Percentiles rank a stretch among this genome's conserved stretches.
phyloP scores from a whole-genome alignment of 1,140 invertebrate species.

The Scaptomyza graminum region DNA sequence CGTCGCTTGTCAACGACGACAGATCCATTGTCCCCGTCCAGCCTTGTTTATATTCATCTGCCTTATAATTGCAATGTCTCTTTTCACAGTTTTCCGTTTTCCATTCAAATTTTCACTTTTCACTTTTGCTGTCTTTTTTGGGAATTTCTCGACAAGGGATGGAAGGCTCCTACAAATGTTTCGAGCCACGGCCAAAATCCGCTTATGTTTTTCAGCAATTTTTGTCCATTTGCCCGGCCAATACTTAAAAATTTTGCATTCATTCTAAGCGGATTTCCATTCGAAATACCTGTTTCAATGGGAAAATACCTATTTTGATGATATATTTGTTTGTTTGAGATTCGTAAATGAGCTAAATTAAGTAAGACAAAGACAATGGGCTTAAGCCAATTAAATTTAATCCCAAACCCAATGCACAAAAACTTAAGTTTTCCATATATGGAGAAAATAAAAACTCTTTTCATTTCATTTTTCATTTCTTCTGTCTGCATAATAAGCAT shows the following conservation, averaged over 20 bases:
- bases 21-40: constrained; percentile 56
- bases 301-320: background rate
- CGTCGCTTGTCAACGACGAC: constrained; percentile 59
- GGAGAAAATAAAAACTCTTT: constrained; percentile 11
- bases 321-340: constrained; percentile 23
- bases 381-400: constrained; percentile 44
- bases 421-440: constrained; percentile 3
- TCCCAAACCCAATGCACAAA: background rate
- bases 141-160: background rate
- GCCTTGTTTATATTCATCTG: constrained; percentile 63
- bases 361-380: constrained; percentile 23
- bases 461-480: constrained; percentile 22
- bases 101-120: constrained; percentile 69
- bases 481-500: constrained; percentile 55
- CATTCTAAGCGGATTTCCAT: constrained; percentile 76
- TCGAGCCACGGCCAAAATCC: constrained; percentile 53
- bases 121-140: constrained; percentile 13
- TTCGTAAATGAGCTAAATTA: constrained; percentile 37
- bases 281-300: constrained; percentile 50
- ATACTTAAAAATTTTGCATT: constrained; percentile 79
- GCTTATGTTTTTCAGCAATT: constrained; percentile 66
- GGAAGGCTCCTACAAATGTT: constrained; percentile 22
- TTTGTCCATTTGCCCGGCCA: constrained; percentile 68
- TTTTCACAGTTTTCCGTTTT: constrained; percentile 37
- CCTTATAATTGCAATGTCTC: constrained; percentile 69